These are phyloP conservation scores for Agrotis exclamationis DNA, from an alignment of 2,888 invertebrate genomes.

Conservation along the genomic window DNA sequence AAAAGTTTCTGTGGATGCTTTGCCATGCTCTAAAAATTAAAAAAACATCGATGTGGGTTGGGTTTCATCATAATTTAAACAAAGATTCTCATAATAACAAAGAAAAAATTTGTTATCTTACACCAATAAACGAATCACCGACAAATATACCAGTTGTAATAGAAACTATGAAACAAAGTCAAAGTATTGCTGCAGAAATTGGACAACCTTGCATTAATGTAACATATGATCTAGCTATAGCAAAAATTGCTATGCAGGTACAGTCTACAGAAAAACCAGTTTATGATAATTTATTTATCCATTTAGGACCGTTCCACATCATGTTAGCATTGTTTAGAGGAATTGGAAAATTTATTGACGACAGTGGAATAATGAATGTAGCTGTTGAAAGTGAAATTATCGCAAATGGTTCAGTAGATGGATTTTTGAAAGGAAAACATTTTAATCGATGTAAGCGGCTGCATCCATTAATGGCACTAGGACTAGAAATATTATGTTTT, in stretches of 20 bases:
- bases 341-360: neutral
- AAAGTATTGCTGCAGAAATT: neutral
- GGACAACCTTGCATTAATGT: neutral
- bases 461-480: slow-evolving; percentile 6
- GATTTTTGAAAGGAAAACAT: neutral
- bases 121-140: slow-evolving; percentile 3
- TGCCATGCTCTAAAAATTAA: no score
- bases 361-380: neutral
- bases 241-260: slow-evolving; percentile 2
- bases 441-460: slow-evolving; percentile 1
- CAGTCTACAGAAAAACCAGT: slow-evolving; percentile 1
- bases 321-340: slow-evolving; percentile 1
- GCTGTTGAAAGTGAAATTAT: neutral
- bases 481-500: slow-evolving; percentile 7
- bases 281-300: slow-evolving; percentile 8
- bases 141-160: neutral
- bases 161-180: slow-evolving; percentile 11
- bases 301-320: slow-evolving; percentile 6
- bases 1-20: no score
- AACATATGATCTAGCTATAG: slow-evolving; percentile 8
- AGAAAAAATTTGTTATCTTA: no score
- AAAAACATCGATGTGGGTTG: no score
- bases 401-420: slow-evolving; percentile 5
- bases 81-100: no score
- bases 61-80: no score